phyloP scores from a whole-genome alignment of 2,797 vertebrate genomes.

The Ceyx erithaca region DNA sequence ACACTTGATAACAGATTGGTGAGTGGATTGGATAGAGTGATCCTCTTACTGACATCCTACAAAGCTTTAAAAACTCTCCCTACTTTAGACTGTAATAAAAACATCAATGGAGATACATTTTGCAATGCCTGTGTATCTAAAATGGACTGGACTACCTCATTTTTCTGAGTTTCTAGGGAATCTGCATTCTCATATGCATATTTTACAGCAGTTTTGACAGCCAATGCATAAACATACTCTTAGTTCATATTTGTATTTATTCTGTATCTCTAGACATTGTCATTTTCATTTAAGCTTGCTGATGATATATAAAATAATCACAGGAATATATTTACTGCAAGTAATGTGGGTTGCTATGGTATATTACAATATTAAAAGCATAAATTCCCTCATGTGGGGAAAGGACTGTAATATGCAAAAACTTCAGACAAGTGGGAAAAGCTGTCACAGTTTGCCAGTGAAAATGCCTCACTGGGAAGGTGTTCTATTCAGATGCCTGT shows the following conservation, averaged over 20 bases:
- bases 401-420: neutral
- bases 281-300: slow-evolving; percentile 29
- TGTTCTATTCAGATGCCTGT: neutral
- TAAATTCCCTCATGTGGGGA: neutral
- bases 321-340: slow-evolving; percentile 25
- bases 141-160: neutral
- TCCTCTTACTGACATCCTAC: neutral
- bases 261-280: neutral
- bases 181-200: neutral
- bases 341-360: slow-evolving; percentile 1
- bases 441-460: neutral
- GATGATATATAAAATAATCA: slow-evolving; percentile 35
- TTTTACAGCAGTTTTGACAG: slow-evolving; percentile 55
- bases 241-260: too few relatives aligned
- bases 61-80: slow-evolving; percentile 9
- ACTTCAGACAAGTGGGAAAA: neutral
- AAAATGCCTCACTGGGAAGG: neutral
- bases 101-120: neutral
- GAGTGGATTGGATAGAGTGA: slow-evolving; percentile 43
- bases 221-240: neutral
- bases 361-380: slow-evolving; percentile 41
- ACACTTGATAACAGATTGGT: slow-evolving; percentile 37
- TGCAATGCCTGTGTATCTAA: neutral
- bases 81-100: slow-evolving; percentile 24
- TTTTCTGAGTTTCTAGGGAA: slow-evolving; percentile 13